phyloP scores from a whole-genome alignment of 2,113 vertebrate genomes.

The Cephalopholis sonnerati region DNA sequence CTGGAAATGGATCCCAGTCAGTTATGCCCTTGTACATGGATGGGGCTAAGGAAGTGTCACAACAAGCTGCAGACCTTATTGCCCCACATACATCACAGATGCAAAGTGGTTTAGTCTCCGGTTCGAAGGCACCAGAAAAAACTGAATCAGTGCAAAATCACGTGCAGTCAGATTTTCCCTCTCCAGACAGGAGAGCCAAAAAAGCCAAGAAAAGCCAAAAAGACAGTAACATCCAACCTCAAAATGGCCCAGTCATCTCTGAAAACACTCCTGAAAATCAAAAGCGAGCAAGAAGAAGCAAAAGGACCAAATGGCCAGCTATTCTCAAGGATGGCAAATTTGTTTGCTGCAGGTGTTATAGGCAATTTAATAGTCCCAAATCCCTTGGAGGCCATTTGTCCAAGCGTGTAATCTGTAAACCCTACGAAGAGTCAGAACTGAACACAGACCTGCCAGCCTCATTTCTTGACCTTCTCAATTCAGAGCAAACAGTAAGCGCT shows the following conservation, averaged over 20 bases:
- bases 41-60: conserved; percentile 82
- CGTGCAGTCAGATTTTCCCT: conserved; percentile 77
- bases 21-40: conserved; percentile 86
- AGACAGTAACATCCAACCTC: conserved; percentile 6
- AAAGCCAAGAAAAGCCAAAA: conserved; percentile 10
- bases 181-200: conserved; percentile 54
- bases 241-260: conserved; percentile 40
- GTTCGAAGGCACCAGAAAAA: conserved; percentile 81
- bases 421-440: conserved; percentile 90
- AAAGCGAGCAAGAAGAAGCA: conserved; percentile 88
- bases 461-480: conserved; percentile 93
- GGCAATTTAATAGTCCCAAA: conserved; percentile 92
- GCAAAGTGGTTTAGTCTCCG: conserved; percentile 79
- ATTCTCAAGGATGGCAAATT: conserved; percentile 95
- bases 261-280: conserved; percentile 78
- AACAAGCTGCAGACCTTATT: conserved; percentile 80
- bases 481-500: conserved; percentile 85
- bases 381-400: conserved; percentile 97
- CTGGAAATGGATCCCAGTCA: conserved; percentile 85
- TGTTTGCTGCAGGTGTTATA: conserved; percentile 93
- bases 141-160: conserved; percentile 80
- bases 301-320: conserved; percentile 94
- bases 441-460: conserved; percentile 88
- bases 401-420: conserved; percentile 92
- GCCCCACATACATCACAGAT: conserved; percentile 85